Evolutionary conservation across 2,113 vertebrate species (phyloP), one percentile per base, ranked within the genome.

Genomic region (Laticauda laticaudata): DNA sequence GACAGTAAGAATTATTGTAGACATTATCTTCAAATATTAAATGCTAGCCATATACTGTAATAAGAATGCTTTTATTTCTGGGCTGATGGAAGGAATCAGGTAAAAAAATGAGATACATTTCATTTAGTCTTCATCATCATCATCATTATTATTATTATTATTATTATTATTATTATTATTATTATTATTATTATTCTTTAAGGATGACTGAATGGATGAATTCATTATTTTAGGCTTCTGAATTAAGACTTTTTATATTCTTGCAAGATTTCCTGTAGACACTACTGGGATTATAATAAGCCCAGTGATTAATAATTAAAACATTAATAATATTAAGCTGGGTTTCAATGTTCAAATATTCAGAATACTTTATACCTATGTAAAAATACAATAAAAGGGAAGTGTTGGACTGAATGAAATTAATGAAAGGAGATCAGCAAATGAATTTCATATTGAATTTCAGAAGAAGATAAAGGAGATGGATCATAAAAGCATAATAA

Each of bases 1-100:
- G 61, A 97, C 3, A 97, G 15, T 93, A 89, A 9, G 88, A 21
- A 56, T 90, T 61, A 93, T 93, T 94, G 92, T 94, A 95, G 26
- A 88, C 55, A 34, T 7, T 34, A 75, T 18, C 14, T 75, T 75
- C n/a, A 34, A 75, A 75, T 75, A 34, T 75, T n/a, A 34, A 75
- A 39, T 75, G n/a, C n/a, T 75, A 18, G 69, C n/a, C 69, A 75
- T 34, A 75, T 75, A 34, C n/a, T 75, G 5, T 64, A 18, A 75
- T 34, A 34, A 34, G n/a, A 34, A 75, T 75, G n/a, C n/a, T 75
- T 75, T 18, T 51, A 15, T n/a, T 75, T 69, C n/a, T 75, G 69
- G 69, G 69, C 69, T 18, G 5, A 75, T 75, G 69, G n/a, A 34
- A 75, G 69, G 15, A 75, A 75, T 20, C 69, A 34, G n/a, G 14